Evolutionary conservation across 2,797 vertebrate genomes (phyloP).

Genomic region (Mus minutoides): DNA sequence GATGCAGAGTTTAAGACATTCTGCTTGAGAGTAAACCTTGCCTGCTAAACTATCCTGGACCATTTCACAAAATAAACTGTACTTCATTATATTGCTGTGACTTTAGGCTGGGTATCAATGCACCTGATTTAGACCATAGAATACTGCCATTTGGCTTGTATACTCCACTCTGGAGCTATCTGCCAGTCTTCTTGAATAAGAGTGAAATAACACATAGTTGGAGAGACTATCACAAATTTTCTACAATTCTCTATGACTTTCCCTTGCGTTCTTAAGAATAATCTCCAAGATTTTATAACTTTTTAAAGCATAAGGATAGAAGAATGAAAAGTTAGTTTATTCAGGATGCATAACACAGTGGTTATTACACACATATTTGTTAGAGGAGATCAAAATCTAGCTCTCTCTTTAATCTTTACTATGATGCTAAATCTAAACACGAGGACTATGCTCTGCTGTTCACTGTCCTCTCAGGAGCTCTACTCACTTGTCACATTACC

Average conservation of each 20-base stretch:
- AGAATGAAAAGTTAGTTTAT: background rate
- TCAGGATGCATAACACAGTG: background rate
- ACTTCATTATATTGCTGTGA: background rate
- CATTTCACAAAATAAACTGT: background rate
- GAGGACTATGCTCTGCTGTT: rapidly evolving
- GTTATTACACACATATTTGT: background rate
- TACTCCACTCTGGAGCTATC: background rate
- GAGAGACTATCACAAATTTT: background rate
- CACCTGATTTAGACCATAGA: background rate
- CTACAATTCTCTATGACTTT: background rate
- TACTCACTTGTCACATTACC: background rate
- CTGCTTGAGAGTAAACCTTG: background rate
- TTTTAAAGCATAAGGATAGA: background rate
- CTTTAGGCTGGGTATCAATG: background rate
- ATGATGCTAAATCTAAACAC: background rate
- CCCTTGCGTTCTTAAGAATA: background rate
- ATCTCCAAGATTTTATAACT: background rate
- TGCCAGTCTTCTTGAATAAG: background rate
- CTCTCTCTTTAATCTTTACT: background rate
- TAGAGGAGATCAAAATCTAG: background rate
- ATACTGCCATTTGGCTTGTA: background rate
- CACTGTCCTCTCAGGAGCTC: rapidly evolving
- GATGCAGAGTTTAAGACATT: background rate
- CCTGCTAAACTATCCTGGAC: background rate
- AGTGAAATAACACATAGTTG: background rate